Percentiles rank a stretch among this genome's conserved stretches.
Evolutionary conservation across 2,888 invertebrate genomes (phyloP).

Genomic region (Cephus pygmeus): DNA sequence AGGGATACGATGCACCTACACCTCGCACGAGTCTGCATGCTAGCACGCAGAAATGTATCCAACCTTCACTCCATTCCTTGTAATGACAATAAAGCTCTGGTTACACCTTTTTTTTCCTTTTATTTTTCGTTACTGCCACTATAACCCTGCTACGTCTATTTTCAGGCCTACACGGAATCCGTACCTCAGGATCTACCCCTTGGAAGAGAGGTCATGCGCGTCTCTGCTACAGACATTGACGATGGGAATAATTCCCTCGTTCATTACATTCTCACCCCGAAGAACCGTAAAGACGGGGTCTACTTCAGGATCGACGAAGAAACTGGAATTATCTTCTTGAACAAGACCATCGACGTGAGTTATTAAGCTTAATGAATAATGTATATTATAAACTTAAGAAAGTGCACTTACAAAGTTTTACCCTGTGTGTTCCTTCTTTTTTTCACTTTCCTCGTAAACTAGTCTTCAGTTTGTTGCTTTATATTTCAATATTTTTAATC

Average conservation of each 20-base stretch:
- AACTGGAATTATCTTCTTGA: conserved; percentile 85
- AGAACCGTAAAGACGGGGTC: conserved; percentile 68
- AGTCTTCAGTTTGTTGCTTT: background rate
- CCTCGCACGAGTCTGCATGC: background rate
- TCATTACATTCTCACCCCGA: conserved; percentile 71
- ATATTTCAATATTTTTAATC: background rate
- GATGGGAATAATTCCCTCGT: conserved; percentile 91
- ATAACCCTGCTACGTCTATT: conserved; percentile 11
- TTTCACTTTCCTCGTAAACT: background rate
- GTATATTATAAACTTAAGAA: conserved; percentile 2
- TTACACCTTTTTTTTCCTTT: background rate
- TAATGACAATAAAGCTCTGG: background rate
- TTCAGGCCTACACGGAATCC: conserved; percentile 75
- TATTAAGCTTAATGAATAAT: conserved; percentile 21
- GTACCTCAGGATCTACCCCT: conserved; percentile 84
- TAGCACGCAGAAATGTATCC: background rate
- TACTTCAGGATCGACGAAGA: conserved; percentile 86
- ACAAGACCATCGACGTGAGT: conserved; percentile 75
- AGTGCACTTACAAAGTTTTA: background rate
- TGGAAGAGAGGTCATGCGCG: conserved; percentile 83
- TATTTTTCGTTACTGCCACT: background rate
- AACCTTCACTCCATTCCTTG: background rate
- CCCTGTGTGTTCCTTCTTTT: background rate
- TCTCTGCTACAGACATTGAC: conserved; percentile 93
- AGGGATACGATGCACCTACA: background rate